Evolutionary conservation across 2,797 vertebrate species (phyloP).

Genomic region (Hydrophis major): DNA sequence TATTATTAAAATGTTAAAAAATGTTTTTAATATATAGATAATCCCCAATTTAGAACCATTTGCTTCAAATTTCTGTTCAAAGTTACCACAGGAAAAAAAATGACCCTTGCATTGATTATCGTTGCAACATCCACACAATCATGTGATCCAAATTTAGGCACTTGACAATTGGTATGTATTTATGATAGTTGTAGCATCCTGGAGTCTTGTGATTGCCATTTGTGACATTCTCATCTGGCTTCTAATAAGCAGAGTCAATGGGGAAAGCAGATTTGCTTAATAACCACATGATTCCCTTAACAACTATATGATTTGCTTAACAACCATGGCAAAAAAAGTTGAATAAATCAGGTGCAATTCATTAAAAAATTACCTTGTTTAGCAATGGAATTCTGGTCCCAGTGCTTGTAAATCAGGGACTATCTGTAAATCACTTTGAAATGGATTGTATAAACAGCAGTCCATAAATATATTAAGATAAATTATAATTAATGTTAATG

Average conservation of each 20-base stretch:
- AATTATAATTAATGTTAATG: neutral
- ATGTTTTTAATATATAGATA: neutral
- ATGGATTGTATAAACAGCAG: neutral
- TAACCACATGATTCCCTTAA: neutral
- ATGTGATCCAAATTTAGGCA: neutral
- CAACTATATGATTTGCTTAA: neutral
- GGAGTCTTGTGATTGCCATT: neutral
- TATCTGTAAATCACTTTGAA: neutral
- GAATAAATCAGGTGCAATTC: neutral
- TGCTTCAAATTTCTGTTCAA: neutral
- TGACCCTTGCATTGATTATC: neutral
- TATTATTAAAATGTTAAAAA: neutral
- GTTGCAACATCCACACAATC: neutral
- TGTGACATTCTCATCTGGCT: neutral
- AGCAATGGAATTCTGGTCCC: neutral
- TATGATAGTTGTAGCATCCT: neutral
- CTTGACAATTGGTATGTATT: neutral
- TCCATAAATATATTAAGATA: neutral
- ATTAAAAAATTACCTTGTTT: neutral
- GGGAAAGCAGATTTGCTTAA: neutral
- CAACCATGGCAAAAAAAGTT: neutral
- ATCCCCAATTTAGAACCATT: neutral
- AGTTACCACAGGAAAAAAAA: neutral
- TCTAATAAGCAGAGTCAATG: neutral
- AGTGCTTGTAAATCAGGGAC: neutral